Percentiles rank a stretch among this genome's conserved stretches.
These are phyloP conservation scores for Tokudaia muenninki DNA, from an alignment of 2,797 vertebrate genomes.

Conservation along the genomic window DNA sequence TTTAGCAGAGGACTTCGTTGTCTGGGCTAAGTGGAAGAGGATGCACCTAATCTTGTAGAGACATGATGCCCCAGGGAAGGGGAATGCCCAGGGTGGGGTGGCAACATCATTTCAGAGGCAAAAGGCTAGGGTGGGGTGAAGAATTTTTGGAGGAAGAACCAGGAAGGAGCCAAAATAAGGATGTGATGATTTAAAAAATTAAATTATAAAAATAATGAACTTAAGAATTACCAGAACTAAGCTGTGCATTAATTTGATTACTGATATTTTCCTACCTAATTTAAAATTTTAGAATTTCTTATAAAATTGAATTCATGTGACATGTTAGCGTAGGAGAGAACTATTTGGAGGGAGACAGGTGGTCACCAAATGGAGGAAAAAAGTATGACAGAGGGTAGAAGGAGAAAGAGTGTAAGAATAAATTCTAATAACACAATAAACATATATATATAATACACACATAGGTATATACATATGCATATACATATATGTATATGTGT, in stretches of 20 bases:
- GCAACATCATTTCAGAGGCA: no score
- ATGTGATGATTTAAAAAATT: not conserved
- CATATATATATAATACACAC: no score
- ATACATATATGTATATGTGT: no score
- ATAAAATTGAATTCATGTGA: not conserved
- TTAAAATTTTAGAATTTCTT: not conserved
- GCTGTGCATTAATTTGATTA: not conserved
- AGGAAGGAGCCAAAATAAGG: no score
- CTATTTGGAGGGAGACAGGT: not conserved
- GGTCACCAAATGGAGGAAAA: not conserved
- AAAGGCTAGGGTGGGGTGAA: no score
- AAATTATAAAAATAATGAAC: not conserved
- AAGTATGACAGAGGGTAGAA: not conserved
- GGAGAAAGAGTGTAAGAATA: not conserved
- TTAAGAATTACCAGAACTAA: not conserved
- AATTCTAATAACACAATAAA: not conserved
- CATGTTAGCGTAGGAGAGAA: not conserved
- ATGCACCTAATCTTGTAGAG: no score
- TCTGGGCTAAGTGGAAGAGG: no score
- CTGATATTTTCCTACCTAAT: not conserved
- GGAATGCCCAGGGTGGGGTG: no score
- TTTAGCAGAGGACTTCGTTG: no score
- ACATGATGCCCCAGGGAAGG: no score
- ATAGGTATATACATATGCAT: no score
- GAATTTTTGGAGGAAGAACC: no score